Evolutionary conservation across 1,140 invertebrate genomes (phyloP), one percentile per base, ranked within the genome.

Genomic region (Gonioctena quinquepunctata): DNA sequence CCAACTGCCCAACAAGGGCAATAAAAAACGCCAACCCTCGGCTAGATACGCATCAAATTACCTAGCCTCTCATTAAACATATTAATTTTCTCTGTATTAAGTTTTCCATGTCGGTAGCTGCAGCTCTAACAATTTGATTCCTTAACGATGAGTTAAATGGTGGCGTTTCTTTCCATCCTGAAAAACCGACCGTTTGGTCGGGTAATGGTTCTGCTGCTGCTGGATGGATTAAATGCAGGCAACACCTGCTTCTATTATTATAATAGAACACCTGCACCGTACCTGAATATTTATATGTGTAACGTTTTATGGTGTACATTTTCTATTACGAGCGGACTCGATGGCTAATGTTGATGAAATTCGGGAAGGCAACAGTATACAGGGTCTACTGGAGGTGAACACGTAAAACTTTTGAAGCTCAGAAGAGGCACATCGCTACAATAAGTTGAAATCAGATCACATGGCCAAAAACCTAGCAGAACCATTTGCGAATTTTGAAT

Each of bases 251-350:
- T 61, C 59, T 18, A 18, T 18, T 18, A 19, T 61, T 7, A 25
- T 61, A 61, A 61, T 61, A 61, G 11, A 61, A 61, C 59, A 61
- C 59, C 59, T 61, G 59, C 59, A 28, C 25, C 27, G n/a, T 61
- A 28, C 16, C 59, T 27, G 59, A 61, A 61, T 61, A 61, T 27
- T 60, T 60, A 27, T 60, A 60, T 22, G 26, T 60, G 26, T 23
- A 60, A 11, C 52, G 52, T 18, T 54, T 54, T 18, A 18, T 18
- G 13, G 19, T 54, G 18, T 19, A 54, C 8, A 6, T 21, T 21
- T 54, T 54, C 52, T 54, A 54, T 54, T 54, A 54, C 52, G 19
- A 54, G 2, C 18, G 19, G 18, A n/a, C n/a, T n/a, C n/a, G n/a
- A n/a, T n/a, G n/a, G n/a, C n/a, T n/a, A n/a, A n/a, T n/a, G n/a